These are phyloP conservation scores for Pyrgus malvae DNA, from an alignment of 2,888 invertebrate species.

Conservation along the genomic window DNA sequence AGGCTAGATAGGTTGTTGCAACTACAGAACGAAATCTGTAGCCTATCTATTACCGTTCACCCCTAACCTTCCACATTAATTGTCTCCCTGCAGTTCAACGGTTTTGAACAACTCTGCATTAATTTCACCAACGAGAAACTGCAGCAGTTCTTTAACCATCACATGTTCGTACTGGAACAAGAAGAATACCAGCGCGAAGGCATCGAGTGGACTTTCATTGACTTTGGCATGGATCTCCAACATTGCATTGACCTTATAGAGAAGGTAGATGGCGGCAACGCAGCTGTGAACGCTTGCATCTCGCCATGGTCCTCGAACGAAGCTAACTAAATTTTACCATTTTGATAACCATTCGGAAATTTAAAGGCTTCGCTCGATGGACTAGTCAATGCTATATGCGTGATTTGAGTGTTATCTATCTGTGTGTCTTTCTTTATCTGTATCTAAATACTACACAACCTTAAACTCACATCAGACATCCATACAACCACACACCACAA, in stretches of 20 bases:
- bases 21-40: constrained; percentile 74
- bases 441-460: constrained; percentile 40
- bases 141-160: constrained; percentile 99
- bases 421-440: constrained; percentile 45
- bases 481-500: constrained; percentile 40
- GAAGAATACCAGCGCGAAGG: constrained; percentile 97
- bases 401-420: constrained; percentile 59
- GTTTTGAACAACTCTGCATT: constrained; percentile 99
- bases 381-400: constrained; percentile 65
- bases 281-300: constrained; percentile 76
- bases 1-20: constrained; percentile 30
- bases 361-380: constrained; percentile 52
- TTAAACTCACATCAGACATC: constrained; percentile 43
- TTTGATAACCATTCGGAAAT: constrained; percentile 27
- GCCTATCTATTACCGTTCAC: constrained; percentile 53
- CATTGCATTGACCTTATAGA: constrained; percentile 98
- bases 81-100: constrained; percentile 89
- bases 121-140: constrained; percentile 99
- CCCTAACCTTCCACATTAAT: constrained; percentile 65
- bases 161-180: constrained; percentile 99
- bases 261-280: constrained; percentile 88
- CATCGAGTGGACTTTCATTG: constrained; percentile 97
- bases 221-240: constrained; percentile 98
- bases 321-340: constrained; percentile 38
- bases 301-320: constrained; percentile 68